These are phyloP conservation scores for Bettongia penicillata DNA, from an alignment of 2,113 vertebrate species.

Conservation along the genomic window DNA sequence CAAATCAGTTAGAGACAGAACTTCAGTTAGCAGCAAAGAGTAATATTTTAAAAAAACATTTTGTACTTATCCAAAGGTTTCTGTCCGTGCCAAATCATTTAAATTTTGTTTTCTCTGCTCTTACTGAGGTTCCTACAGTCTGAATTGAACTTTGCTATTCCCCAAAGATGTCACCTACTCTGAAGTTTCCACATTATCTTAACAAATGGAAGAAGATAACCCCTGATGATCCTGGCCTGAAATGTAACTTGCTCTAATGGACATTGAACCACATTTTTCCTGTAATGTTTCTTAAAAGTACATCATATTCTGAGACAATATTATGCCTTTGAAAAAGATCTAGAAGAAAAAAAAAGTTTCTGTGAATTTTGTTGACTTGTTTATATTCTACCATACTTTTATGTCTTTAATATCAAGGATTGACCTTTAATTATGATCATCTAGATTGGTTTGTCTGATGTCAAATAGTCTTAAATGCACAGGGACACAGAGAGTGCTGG, in stretches of 20 bases:
- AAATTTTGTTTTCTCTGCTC: slow-evolving; percentile 70
- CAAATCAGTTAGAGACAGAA: slow-evolving; percentile 15
- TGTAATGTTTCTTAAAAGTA: slow-evolving; percentile 65
- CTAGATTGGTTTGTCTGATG: slow-evolving; percentile 34
- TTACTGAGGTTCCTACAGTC: slow-evolving; percentile 66
- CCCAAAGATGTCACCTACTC: slow-evolving; percentile 55
- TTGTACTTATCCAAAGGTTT: slow-evolving; percentile 53
- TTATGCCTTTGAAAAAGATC: slow-evolving; percentile 47
- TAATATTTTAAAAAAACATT: slow-evolving; percentile 33
- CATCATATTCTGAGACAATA: slow-evolving; percentile 42
- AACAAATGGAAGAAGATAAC: slow-evolving; percentile 67
- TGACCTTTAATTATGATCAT: slow-evolving; percentile 50
- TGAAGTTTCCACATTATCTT: slow-evolving; percentile 72
- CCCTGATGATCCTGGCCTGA: slow-evolving; percentile 55
- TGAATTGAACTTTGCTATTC: slow-evolving; percentile 60
- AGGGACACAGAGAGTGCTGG: not conserved
- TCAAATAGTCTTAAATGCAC: slow-evolving; percentile 43
- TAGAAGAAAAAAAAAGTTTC: slow-evolving; percentile 63
- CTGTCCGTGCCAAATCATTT: slow-evolving; percentile 50
- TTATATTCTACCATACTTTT: slow-evolving; percentile 68
- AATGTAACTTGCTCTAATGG: slow-evolving; percentile 67
- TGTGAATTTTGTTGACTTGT: slow-evolving; percentile 68
- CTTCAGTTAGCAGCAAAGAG: slow-evolving; percentile 21
- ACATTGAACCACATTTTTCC: slow-evolving; percentile 75
- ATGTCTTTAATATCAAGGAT: slow-evolving; percentile 17